A percentile compares a stretch with the other conserved stretches of the same genome.
phyloP scores from a whole-genome alignment of 2,888 invertebrate species.

The Seladonia tumulorum region DNA sequence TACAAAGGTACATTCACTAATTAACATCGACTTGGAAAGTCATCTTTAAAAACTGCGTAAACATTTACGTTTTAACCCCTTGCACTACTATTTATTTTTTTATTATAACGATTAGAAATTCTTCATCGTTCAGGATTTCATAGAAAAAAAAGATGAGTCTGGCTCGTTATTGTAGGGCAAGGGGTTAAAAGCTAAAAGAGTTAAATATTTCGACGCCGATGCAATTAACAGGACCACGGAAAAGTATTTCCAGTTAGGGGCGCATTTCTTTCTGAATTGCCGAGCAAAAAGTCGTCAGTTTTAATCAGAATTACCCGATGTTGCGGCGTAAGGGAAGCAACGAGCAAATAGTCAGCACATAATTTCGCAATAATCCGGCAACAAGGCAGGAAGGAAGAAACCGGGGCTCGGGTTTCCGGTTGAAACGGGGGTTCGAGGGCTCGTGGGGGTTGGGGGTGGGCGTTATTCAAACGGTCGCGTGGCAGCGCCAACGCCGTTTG shows the following conservation, averaged over 20 bases:
- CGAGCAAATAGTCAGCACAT: not conserved
- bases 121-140: too few relatives aligned
- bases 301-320: not conserved
- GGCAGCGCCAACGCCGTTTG: constrained; percentile 9
- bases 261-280: not conserved
- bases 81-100: too few relatives aligned
- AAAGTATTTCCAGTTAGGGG: not conserved
- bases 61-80: too few relatives aligned
- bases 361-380: not conserved
- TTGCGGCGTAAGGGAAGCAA: not conserved
- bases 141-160: too few relatives aligned
- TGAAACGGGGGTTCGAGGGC: not conserved
- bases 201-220: too few relatives aligned
- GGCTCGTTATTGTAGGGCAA: too few relatives aligned
- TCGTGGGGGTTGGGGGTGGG: not conserved
- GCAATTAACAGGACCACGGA: not conserved
- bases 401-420: not conserved
- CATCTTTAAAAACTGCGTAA: not conserved
- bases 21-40: too few relatives aligned
- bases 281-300: not conserved
- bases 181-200: too few relatives aligned
- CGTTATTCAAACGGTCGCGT: not conserved
- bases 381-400: not conserved
- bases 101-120: too few relatives aligned
- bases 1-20: not conserved